A percentile compares a stretch with the other conserved stretches of the same genome.
These are phyloP conservation scores for Peromyscus polionotus DNA, from an alignment of 2,113 vertebrate species.

Conservation along the genomic window DNA sequence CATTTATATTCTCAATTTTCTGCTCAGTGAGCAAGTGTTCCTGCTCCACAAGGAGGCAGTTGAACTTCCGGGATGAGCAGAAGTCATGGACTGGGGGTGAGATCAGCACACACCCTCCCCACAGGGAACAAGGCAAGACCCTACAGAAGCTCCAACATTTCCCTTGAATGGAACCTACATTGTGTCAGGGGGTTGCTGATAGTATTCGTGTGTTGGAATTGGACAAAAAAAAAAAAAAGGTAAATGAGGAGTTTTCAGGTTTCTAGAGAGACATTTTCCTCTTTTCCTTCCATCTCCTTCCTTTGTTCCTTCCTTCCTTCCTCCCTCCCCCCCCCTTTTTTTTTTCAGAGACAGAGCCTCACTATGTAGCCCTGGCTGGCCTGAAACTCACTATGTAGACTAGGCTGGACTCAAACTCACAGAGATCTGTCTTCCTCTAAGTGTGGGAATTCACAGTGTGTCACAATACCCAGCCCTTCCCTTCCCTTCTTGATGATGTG, in stretches of 20 bases:
- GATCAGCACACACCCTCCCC: not conserved
- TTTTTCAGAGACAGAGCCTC: not conserved
- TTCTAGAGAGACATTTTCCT: not conserved
- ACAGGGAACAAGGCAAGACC: not conserved
- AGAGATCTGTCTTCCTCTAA: not conserved
- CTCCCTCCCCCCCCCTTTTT: accelerated
- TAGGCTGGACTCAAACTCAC: not conserved
- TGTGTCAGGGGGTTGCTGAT: not conserved
- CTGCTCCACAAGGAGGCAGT: not conserved
- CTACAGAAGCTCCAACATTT: not conserved
- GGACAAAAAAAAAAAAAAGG: not conserved
- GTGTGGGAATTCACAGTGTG: not conserved
- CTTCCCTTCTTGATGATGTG: not conserved
- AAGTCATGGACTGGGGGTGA: not conserved
- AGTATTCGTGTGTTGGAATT: accelerated
- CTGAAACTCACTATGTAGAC: not conserved
- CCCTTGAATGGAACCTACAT: not conserved
- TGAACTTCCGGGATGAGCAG: not conserved
- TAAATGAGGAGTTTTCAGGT: not conserved
- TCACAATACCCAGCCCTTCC: not conserved
- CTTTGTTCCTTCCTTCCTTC: no score
- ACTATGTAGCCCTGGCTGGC: not conserved
- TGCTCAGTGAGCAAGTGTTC: not conserved
- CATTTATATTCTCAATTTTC: not conserved
- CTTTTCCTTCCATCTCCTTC: not conserved